A percentile compares a stretch with the other conserved stretches of the same genome.
Evolutionary conservation across 2,797 vertebrate genomes (phyloP).

Genomic region (Apogon hyalosoma): DNA sequence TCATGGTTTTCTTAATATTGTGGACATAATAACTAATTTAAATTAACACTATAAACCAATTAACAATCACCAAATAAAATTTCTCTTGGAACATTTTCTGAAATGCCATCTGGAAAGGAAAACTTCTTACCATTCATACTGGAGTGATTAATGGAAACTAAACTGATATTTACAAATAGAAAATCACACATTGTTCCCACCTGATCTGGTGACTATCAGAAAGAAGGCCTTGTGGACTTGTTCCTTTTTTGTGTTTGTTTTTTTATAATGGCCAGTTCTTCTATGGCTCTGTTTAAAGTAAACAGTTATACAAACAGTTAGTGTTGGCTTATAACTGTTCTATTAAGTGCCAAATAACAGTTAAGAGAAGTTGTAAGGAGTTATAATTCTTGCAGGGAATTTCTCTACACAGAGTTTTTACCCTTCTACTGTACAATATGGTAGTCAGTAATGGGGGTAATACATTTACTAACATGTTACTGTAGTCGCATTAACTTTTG

Average conservation of each 20-base stretch:
- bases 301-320: conserved; percentile 14
- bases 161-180: no score
- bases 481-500: conserved; percentile 53
- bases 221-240: neutral
- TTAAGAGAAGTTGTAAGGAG: conserved; percentile 34
- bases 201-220: no score
- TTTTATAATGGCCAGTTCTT: neutral
- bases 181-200: conserved; percentile 2
- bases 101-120: neutral
- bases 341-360: conserved; percentile 57
- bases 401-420: neutral
- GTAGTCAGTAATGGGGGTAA: conserved; percentile 26
- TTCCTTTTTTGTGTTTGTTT: neutral
- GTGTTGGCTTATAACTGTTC: conserved; percentile 4
- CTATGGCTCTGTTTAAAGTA: conserved; percentile 3
- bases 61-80: neutral
- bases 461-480: conserved; percentile 35
- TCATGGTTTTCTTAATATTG: conserved; percentile 9
- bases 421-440: conserved; percentile 12
- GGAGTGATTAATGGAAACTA: no score
- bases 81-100: neutral
- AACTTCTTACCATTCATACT: no score
- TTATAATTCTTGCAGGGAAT: conserved; percentile 10
- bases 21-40: conserved; percentile 12
- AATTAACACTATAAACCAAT: conserved; percentile 1